These are phyloP conservation scores for Pristionchus exspectatus DNA, from an alignment of 2,888 invertebrate genomes.

Conservation along the genomic window DNA sequence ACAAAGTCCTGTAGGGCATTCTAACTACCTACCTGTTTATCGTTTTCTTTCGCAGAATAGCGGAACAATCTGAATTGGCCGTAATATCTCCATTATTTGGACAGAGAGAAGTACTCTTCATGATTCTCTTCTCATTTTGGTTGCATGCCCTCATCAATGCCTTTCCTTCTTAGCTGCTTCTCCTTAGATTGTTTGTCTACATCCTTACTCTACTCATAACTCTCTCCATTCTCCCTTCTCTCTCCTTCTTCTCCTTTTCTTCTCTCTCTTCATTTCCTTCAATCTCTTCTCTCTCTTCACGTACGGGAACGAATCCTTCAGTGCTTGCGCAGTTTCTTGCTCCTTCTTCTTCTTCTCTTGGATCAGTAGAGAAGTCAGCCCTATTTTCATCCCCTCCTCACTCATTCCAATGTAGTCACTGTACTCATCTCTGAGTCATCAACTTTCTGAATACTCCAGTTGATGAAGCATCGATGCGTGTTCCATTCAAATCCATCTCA, in stretches of 20 bases:
- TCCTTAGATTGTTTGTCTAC: slow-evolving; percentile 37
- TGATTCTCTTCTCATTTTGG: not conserved
- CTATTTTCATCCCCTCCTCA: slow-evolving; percentile 13
- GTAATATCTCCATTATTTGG: too few relatives aligned
- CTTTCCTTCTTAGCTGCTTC: slow-evolving; percentile 24
- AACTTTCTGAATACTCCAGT: not conserved
- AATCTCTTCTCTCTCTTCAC: slow-evolving; percentile 8
- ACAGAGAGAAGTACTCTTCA: not conserved
- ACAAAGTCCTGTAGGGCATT: too few relatives aligned
- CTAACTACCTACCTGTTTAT: too few relatives aligned
- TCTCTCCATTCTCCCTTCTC: slow-evolving; percentile 10
- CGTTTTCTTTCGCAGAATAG: too few relatives aligned
- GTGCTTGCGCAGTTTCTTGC: slow-evolving; percentile 37
- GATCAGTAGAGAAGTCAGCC: not conserved
- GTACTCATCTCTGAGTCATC: not conserved
- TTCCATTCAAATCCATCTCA: too few relatives aligned
- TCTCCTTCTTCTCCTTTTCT: not conserved
- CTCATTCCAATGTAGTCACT: not conserved
- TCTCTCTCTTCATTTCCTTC: not conserved
- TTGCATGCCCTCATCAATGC: slow-evolving; percentile 9
- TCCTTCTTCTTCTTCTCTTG: slow-evolving; percentile 2
- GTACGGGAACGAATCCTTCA: slow-evolving; percentile 38
- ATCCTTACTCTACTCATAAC: slow-evolving; percentile 44
- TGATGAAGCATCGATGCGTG: not conserved
- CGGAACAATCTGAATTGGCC: too few relatives aligned